phyloP scores from a whole-genome alignment of 1,140 invertebrate species.

The silkworm (Bombyx mori) region DNA sequence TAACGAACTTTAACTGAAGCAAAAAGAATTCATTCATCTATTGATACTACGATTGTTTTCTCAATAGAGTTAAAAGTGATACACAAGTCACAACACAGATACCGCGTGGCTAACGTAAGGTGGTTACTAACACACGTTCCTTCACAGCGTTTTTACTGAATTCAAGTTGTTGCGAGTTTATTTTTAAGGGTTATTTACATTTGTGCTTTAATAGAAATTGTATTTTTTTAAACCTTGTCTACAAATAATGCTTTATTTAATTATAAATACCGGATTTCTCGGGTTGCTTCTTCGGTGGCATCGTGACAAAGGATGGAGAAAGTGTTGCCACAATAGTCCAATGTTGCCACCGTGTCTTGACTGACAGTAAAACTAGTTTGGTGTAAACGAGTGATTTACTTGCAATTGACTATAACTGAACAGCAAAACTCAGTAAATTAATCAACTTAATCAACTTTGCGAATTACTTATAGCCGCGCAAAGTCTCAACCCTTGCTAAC shows the following conservation, averaged over 20 bases:
- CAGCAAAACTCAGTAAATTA: no score
- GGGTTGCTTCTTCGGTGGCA: conserved; percentile 69
- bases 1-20: not conserved
- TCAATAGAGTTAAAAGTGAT: not conserved
- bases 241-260: conserved; percentile 2
- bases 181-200: not conserved
- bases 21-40: not conserved
- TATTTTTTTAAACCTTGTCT: not conserved
- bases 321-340: conserved; percentile 27
- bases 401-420: no score
- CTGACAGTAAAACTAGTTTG: no score
- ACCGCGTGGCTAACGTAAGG: conserved; percentile 46
- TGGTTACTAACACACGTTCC: conserved; percentile 8
- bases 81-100: conserved; percentile 7
- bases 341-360: no score
- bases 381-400: no score
- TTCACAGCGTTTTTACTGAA: not conserved
- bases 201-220: no score
- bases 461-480: no score
- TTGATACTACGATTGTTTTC: not conserved
- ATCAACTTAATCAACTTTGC: no score
- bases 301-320: conserved; percentile 68
- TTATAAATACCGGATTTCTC: conserved; percentile 56
- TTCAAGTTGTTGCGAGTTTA: not conserved
- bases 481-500: no score